These are phyloP conservation scores for Drosophila quadrilineata DNA, from an alignment of 1,140 invertebrate species.

Conservation along the genomic window DNA sequence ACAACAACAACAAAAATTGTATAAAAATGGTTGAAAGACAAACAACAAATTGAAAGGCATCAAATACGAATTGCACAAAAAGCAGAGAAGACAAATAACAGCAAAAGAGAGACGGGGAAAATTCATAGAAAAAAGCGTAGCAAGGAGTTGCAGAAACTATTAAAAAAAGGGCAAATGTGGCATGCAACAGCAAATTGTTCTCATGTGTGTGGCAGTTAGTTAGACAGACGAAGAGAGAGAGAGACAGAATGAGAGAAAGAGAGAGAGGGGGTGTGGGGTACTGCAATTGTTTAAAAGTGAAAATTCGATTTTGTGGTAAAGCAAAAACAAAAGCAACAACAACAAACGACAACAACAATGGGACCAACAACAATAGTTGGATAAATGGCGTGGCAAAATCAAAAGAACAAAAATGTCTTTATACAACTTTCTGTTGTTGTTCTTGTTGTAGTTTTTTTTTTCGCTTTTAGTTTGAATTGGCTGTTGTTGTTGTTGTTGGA, in stretches of 20 bases:
- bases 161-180: neutral
- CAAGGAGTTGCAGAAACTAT: slow-evolving; percentile 6
- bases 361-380: slow-evolving; percentile 19
- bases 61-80: slow-evolving; percentile 33
- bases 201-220: slow-evolving; percentile 54
- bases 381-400: slow-evolving; percentile 67
- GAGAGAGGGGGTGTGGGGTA: too few relatives aligned
- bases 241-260: too few relatives aligned
- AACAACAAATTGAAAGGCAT: slow-evolving; percentile 67
- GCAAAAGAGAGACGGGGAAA: neutral
- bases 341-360: slow-evolving; percentile 4
- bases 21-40: slow-evolving; percentile 52
- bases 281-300: slow-evolving; percentile 80
- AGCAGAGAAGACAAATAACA: slow-evolving; percentile 10
- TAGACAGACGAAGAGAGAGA: too few relatives aligned
- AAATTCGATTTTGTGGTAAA: slow-evolving; percentile 79
- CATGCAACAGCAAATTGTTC: neutral
- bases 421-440: slow-evolving; percentile 20
- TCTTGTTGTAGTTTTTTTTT: slow-evolving; percentile 4
- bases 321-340: slow-evolving; percentile 34
- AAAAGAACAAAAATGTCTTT: slow-evolving; percentile 36
- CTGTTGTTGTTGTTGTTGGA: slow-evolving; percentile 38
- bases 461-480: slow-evolving; percentile 60
- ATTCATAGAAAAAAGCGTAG: slow-evolving; percentile 7
- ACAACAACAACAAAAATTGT: neutral